These are phyloP conservation scores for Eubucco bourcierii DNA, from an alignment of 2,113 vertebrate species.

Conservation along the genomic window DNA sequence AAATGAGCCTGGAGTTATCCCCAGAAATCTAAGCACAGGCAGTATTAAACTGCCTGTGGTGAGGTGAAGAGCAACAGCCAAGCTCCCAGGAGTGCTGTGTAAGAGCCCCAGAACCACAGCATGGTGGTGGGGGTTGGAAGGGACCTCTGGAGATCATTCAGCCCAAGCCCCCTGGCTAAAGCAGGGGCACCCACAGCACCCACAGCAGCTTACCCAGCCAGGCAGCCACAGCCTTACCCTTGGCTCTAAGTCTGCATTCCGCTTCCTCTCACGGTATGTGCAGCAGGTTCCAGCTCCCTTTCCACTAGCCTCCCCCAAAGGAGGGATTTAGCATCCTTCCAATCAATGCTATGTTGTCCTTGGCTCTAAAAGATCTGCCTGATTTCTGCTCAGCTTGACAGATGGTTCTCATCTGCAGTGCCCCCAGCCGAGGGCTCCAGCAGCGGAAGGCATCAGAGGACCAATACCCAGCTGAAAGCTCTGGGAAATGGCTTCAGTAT, in stretches of 20 bases:
- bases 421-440: not conserved
- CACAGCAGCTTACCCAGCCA: not conserved
- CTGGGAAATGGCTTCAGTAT: not conserved
- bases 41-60: accelerated
- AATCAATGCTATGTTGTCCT: not conserved
- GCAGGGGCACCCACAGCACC: too few relatives aligned
- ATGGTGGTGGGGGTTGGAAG: too few relatives aligned
- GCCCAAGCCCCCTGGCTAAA: too few relatives aligned
- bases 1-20: not conserved
- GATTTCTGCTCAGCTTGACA: not conserved
- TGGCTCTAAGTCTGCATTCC: accelerated
- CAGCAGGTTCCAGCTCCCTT: not conserved
- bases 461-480: not conserved
- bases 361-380: not conserved
- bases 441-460: not conserved
- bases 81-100: not conserved
- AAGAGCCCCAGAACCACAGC: too few relatives aligned
- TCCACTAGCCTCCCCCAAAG: not conserved
- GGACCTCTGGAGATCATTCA: not conserved
- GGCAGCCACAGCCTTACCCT: not conserved
- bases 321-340: constrained; percentile 1
- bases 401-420: constrained; percentile 7
- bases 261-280: not conserved
- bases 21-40: not conserved
- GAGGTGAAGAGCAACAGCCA: not conserved